Percentiles rank a stretch among this genome's conserved stretches.
Conservation (phyloP, 2,888 invertebrate species). For the Agonopterix alstromeriana region DNA sequence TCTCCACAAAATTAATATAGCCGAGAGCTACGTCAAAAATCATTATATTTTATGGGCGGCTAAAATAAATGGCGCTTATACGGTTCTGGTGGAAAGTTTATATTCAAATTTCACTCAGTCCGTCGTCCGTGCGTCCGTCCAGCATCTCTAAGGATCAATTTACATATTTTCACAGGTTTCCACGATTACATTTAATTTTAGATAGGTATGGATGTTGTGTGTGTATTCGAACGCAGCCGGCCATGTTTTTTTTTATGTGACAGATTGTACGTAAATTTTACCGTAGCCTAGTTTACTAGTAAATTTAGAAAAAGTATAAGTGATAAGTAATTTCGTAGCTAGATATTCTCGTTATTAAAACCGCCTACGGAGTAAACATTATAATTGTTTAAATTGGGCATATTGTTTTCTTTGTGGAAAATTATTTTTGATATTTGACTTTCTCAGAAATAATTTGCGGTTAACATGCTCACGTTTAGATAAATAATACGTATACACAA, state of each 20-base stretch:
- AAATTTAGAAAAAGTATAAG: too few species aligned
- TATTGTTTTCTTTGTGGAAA: conserved; percentile 34
- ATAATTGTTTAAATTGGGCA: background rate
- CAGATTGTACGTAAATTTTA: too few species aligned
- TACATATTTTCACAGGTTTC: conserved; percentile 75
- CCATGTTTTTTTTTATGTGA: too few species aligned
- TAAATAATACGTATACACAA: conserved; percentile 21
- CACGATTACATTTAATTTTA: conserved; percentile 58
- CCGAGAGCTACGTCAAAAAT: conserved; percentile 69
- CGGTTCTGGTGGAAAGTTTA: conserved; percentile 64
- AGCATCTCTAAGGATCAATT: conserved; percentile 74
- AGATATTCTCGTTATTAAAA: background rate
- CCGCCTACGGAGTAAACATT: background rate
- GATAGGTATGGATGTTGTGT: conserved; percentile 23
- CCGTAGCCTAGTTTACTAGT: too few species aligned
- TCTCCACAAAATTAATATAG: conserved; percentile 63
- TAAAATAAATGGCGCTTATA: conserved; percentile 73
- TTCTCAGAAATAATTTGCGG: conserved; percentile 58
- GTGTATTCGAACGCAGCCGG: too few species aligned
- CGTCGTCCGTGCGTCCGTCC: conserved; percentile 64
- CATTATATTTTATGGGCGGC: conserved; percentile 73
- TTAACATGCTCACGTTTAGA: conserved; percentile 30
- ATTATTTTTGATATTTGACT: conserved; percentile 57
- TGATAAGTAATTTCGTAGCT: too few species aligned
- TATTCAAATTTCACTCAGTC: conserved; percentile 72